Evolutionary conservation across 1,140 invertebrate genomes (phyloP), one percentile per base, ranked within the genome.

Genomic region (Drosophila nigrodunni): DNA sequence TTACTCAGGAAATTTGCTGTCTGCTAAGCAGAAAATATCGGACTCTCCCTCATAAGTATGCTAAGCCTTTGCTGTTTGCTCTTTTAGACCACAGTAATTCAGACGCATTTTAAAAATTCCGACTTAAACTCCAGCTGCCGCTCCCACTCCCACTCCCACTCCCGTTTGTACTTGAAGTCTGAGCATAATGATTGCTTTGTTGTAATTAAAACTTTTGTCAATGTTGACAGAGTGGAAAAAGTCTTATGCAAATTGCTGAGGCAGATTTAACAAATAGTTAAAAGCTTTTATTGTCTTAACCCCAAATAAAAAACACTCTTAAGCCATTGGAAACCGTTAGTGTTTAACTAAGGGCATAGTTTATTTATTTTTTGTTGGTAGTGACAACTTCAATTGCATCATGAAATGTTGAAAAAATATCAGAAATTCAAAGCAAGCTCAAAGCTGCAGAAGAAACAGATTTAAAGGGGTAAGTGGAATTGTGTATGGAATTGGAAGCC

Each of bases 161-260:
- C 9, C 35, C 15, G 1, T 0, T 37, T 7, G 15, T 41, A 30
- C 25, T 5, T 0, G 6, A 30, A 6, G 30, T 44, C 13, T 54
- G 37, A 64, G 58, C 60, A 44, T 70, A 68, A 76, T 80, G 73
- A 87, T 82, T 82, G 67, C 74, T 62, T 88, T 83, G 85, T 80
- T 75, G 85, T 83, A 88, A 80, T 83, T 88, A 78, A 78, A 88
- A 87, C 69, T 78, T 82, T 79, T 72, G 69, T 77, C 78, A 87
- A 82, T 82, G 79, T 87, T 87, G 81, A 76, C 71, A 77, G 49
- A 61, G 58, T 58, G 73, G 65, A 61, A 54, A 65, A 52, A 47
- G 62, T 62, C 74, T 68, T 50, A 46, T 62, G 39, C 30, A 71
- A 75, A 71, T 75, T 69, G 57, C 58, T 54, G 55, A 59, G 65